phyloP scores from a whole-genome alignment of 2,888 invertebrate genomes.

The Tolmerus cingulatus region DNA sequence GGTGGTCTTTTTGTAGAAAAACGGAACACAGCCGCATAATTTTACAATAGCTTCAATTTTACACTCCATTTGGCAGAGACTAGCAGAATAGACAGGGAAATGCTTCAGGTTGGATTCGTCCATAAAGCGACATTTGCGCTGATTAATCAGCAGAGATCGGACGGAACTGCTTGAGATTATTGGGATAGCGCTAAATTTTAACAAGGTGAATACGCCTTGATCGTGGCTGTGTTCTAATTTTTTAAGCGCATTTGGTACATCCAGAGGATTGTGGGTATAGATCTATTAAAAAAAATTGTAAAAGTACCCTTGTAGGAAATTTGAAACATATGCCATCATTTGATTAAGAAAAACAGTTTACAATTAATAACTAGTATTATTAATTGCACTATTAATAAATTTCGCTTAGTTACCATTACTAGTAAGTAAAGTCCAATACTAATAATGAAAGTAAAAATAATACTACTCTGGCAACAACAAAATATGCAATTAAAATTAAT shows the following conservation, averaged over 20 bases:
- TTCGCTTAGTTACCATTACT: too few species aligned
- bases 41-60: conserved; percentile 46
- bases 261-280: conserved; percentile 48
- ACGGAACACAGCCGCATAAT: conserved; percentile 48
- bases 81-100: conserved; percentile 48
- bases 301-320: neutral
- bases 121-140: conserved; percentile 48
- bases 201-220: conserved; percentile 45
- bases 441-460: too few species aligned
- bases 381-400: too few species aligned
- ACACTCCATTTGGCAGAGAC: conserved; percentile 49
- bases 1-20: conserved; percentile 46
- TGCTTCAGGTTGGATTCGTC: conserved; percentile 48
- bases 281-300: conserved; percentile 41
- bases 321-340: neutral
- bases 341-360: too few species aligned
- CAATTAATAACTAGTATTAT: too few species aligned
- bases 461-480: too few species aligned
- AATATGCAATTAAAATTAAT: too few species aligned
- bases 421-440: too few species aligned
- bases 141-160: conserved; percentile 43
- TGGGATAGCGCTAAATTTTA: conserved; percentile 46
- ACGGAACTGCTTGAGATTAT: conserved; percentile 42
- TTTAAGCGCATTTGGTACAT: conserved; percentile 39
- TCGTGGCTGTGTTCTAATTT: conserved; percentile 20